These are phyloP conservation scores for Sebastes aleutianus DNA, from an alignment of 2,797 vertebrate genomes.

Conservation along the genomic window DNA sequence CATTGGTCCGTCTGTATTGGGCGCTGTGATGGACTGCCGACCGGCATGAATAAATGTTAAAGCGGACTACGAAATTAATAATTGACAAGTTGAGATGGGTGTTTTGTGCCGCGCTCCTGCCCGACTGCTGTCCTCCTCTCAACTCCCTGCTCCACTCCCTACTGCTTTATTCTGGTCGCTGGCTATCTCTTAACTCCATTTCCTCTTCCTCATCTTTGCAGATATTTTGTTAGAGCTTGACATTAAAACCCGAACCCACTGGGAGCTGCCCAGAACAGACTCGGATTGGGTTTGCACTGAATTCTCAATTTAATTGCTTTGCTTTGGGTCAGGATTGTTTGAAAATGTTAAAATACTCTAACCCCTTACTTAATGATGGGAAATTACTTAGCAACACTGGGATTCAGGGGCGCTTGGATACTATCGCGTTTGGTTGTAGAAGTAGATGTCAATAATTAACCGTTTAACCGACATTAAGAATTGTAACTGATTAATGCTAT, in stretches of 20 bases:
- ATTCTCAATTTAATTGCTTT: constrained; percentile 54
- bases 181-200: constrained; percentile 41
- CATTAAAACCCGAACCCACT: constrained; percentile 54
- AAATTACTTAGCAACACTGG: constrained; percentile 13
- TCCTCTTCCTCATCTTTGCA: constrained; percentile 40
- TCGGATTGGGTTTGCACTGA: constrained; percentile 7
- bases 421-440: not conserved
- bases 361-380: constrained; percentile 29
- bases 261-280: constrained; percentile 42
- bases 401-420: not conserved
- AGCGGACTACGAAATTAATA: constrained; percentile 57
- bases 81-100: constrained; percentile 60
- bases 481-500: too few relatives aligned
- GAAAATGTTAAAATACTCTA: constrained; percentile 52
- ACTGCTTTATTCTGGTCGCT: constrained; percentile 28
- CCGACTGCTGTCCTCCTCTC: constrained; percentile 30
- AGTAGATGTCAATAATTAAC: too few relatives aligned
- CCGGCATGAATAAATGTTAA: constrained; percentile 55
- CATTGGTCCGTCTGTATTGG: constrained; percentile 1
- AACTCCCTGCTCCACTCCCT: constrained; percentile 4
- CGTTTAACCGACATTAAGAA: too few relatives aligned
- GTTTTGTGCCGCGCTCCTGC: constrained; percentile 43
- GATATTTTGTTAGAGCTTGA: constrained; percentile 53
- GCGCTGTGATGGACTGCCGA: constrained; percentile 28
- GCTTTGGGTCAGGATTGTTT: constrained; percentile 47